A percentile compares a stretch with the other conserved stretches of the same genome.
Evolutionary conservation across 2,113 vertebrate genomes (phyloP).

Genomic region (Bucco capensis): DNA sequence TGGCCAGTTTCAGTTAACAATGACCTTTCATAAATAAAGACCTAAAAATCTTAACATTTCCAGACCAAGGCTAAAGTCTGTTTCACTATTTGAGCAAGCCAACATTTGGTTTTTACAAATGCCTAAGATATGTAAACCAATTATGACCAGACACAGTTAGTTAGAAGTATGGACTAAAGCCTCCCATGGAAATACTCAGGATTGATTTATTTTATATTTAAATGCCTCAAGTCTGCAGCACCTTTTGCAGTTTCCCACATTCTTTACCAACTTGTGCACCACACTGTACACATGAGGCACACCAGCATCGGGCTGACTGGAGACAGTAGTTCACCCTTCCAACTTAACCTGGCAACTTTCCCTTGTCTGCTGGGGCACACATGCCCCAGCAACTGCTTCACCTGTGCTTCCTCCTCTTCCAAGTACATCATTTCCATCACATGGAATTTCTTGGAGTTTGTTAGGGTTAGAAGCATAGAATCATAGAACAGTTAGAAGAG

Average conservation of each 20-base stretch:
- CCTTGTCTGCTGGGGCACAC: not conserved
- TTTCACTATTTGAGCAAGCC: not conserved
- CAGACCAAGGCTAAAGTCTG: not conserved
- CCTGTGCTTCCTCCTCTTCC: not conserved
- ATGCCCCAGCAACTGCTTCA: not conserved
- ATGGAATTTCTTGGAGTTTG: rapidly evolving
- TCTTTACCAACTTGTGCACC: not conserved
- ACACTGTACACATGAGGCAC: not conserved
- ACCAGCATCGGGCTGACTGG: not conserved
- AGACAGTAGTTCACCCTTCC: not conserved
- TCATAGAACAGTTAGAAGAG: no score
- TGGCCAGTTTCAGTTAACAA: not conserved
- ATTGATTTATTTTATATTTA: not conserved
- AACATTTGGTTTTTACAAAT: not conserved
- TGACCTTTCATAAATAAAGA: constrained; percentile 13
- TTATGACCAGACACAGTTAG: not conserved
- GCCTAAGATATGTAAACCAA: not conserved
- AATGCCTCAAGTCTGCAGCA: not conserved
- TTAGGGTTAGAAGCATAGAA: no score
- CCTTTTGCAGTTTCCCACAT: not conserved
- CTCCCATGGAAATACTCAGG: not conserved
- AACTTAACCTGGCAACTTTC: not conserved
- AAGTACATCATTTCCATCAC: not conserved
- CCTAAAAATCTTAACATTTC: not conserved
- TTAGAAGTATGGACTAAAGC: not conserved